phyloP scores from a whole-genome alignment of 2,888 invertebrate species.

The Hermaeophaga mercurialis region DNA sequence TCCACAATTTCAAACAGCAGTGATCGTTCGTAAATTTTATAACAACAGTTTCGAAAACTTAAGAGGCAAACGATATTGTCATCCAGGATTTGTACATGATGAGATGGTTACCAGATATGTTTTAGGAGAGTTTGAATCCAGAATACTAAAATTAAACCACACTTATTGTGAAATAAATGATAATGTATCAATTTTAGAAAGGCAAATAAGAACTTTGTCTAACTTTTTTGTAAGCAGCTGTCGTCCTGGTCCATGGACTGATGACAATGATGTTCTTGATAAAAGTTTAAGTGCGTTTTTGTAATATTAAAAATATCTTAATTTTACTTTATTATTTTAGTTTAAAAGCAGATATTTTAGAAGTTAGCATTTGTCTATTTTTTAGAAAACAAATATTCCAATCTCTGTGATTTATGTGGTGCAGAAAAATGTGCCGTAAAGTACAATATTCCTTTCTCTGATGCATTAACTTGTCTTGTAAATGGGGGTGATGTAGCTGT shows the following conservation, averaged over 20 bases:
- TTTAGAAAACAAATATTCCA: constrained; percentile 39
- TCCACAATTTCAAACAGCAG: constrained; percentile 64
- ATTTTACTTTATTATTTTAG: no score
- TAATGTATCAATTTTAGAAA: constrained; percentile 58
- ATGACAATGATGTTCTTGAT: constrained; percentile 60
- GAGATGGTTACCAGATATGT: constrained; percentile 65
- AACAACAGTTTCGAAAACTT: constrained; percentile 60
- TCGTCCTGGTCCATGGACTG: constrained; percentile 73
- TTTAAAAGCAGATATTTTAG: no score
- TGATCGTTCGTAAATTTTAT: constrained; percentile 61
- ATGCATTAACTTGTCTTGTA: constrained; percentile 53
- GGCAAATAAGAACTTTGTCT: constrained; percentile 66
- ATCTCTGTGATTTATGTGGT: constrained; percentile 49
- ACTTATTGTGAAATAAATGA: constrained; percentile 35
- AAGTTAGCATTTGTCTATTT: constrained; percentile 9
- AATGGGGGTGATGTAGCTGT: constrained; percentile 64
- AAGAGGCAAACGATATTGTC: constrained; percentile 64
- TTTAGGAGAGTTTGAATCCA: constrained; percentile 64
- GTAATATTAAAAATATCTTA: background rate
- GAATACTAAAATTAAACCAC: constrained; percentile 41
- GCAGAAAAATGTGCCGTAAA: constrained; percentile 35
- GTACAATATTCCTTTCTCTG: constrained; percentile 40
- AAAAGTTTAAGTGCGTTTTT: constrained; percentile 63
- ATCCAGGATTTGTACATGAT: constrained; percentile 66
- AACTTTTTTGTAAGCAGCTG: constrained; percentile 72